These are phyloP conservation scores for Antheraea mylitta DNA, from an alignment of 1,140 invertebrate genomes.

Conservation along the genomic window DNA sequence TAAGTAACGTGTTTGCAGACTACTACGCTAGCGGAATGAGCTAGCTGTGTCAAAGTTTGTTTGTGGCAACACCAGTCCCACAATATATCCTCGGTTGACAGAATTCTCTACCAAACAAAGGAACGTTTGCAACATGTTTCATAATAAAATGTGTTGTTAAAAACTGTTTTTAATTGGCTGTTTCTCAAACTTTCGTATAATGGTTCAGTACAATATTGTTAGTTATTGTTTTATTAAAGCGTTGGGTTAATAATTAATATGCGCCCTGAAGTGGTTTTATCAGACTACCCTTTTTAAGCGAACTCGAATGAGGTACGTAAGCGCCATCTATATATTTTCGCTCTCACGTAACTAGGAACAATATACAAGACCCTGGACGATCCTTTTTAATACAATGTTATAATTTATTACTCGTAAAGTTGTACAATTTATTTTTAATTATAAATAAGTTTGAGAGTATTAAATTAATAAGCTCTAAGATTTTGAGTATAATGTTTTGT, in stretches of 20 bases:
- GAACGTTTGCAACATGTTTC: neutral
- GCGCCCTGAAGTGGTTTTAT: neutral
- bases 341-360: too few species aligned
- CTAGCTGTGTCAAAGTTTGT: neutral
- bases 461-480: too few species aligned
- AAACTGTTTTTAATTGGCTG: conserved; percentile 3
- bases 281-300: too few species aligned
- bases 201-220: neutral
- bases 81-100: conserved; percentile 1
- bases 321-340: too few species aligned
- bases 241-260: neutral
- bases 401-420: too few species aligned
- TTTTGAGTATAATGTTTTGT: too few species aligned
- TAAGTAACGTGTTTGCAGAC: too few species aligned
- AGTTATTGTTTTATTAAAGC: neutral
- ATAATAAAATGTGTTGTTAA: conserved; percentile 5
- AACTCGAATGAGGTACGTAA: too few species aligned
- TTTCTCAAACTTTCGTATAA: neutral
- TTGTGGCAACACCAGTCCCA: neutral
- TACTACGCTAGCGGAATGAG: neutral
- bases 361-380: too few species aligned
- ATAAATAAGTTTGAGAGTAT: too few species aligned
- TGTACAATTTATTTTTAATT: too few species aligned
- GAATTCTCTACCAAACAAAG: conserved; percentile 1
- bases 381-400: too few species aligned